Evolutionary conservation across 2,797 vertebrate genomes (phyloP), one percentile per base, ranked within the genome.

Genomic region (Thripadectes ignobilis): DNA sequence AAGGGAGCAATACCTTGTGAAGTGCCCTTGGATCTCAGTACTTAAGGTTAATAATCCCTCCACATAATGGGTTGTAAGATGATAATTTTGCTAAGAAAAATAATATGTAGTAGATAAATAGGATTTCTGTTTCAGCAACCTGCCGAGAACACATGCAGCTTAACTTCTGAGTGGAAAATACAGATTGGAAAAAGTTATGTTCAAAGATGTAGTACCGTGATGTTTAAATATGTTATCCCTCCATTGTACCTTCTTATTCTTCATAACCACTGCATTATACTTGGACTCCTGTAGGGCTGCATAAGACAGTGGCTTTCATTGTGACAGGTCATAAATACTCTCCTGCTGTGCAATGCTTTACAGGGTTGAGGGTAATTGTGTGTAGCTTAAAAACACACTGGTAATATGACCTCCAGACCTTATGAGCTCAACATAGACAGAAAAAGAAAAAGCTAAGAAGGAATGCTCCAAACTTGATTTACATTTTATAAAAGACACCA

Each of bases 311-410:
- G 23, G 78, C 90, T 98, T 97, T 97, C 95, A 82, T 15, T 91
- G 69, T 93, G 88, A 93, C 83, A 95, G 89, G 67, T 92, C 94
- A 96, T 97, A 97, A 98, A 98, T 92, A 97, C 82, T 91, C 23
- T 85, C 97, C 91, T 80, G 95, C 96, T 96, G 96, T 61, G 97
- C 76, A 93, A 7, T 75, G 88, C 82, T 97, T 97, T 96, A 85
- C 77, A 73, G 74, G 95, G 68, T 96, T 96, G 96, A 97, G 96
- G 90, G 96, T 97, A 98, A 98, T 96, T 97, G 96, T 97, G 89
- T 93, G 92, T 92, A 96, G 96, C 92, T 97, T 98, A 97, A 97
- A 97, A 97, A 97, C 95, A 94, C 92, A 96, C 94, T 94, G 88
- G 73, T 95, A 95, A 90, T 92, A 90, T 96, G 95, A 97, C 96